Evolutionary conservation across 2,113 vertebrate species (phyloP).

Genomic region (Passerina amoena): DNA sequence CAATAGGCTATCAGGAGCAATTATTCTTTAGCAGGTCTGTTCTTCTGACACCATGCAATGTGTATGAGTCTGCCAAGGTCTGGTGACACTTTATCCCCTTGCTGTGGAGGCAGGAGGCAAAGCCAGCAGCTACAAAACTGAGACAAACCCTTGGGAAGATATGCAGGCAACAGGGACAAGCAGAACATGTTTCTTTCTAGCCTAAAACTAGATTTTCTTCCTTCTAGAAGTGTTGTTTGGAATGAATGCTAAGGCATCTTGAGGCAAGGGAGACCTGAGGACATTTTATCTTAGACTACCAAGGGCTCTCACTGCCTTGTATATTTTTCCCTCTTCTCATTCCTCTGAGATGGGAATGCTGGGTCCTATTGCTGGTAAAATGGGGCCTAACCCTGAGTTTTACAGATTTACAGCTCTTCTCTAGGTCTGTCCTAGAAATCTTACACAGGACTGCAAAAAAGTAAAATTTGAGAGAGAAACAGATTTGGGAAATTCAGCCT

Average conservation of each 20-base stretch:
- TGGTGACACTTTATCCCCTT: background rate
- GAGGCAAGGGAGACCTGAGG: background rate
- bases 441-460: background rate
- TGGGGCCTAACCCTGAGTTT: background rate
- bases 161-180: background rate
- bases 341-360: background rate
- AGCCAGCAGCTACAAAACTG: background rate
- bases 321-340: background rate
- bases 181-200: background rate
- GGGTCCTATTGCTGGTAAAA: background rate
- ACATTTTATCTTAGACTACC: background rate
- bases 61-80: background rate
- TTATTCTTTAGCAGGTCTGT: background rate
- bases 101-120: background rate
- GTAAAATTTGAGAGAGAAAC: background rate
- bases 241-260: background rate
- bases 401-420: background rate
- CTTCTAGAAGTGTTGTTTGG: background rate
- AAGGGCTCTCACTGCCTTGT: background rate
- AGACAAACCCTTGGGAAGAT: background rate
- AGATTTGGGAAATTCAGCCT: background rate
- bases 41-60: background rate
- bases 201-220: background rate
- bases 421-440: background rate
- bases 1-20: slow-evolving; percentile 28